phyloP scores from a whole-genome alignment of 2,797 vertebrate genomes.

The Mergus octosetaceus region DNA sequence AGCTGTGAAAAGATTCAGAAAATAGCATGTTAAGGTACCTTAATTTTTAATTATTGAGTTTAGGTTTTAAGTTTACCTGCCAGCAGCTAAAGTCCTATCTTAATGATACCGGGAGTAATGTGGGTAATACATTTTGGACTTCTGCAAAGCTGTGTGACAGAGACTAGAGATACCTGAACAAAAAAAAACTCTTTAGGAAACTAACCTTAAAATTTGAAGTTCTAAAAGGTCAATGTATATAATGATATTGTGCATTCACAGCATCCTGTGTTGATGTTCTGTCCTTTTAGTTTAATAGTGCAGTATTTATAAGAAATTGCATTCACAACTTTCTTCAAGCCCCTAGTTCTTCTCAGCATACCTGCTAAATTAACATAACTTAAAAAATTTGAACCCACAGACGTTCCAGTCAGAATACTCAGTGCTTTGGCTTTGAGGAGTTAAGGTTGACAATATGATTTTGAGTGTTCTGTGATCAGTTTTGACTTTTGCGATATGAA shows the following conservation, averaged over 20 bases:
- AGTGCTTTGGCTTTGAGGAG: background rate
- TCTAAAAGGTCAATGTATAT: background rate
- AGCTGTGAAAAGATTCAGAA: background rate
- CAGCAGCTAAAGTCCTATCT: background rate
- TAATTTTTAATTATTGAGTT: background rate
- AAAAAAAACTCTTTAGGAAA: background rate
- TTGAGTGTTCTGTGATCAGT: background rate
- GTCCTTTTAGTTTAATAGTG: background rate
- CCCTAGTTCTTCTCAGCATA: background rate
- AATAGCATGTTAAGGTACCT: no score
- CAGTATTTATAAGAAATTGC: background rate
- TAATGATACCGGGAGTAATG: background rate
- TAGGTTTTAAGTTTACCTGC: background rate
- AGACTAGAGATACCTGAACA: background rate
- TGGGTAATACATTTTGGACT: accelerated
- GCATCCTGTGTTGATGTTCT: background rate
- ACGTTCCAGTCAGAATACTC: background rate
- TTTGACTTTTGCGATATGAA: background rate
- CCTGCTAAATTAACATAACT: background rate
- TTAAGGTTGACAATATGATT: background rate
- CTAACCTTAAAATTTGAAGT: background rate
- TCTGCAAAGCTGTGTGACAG: background rate
- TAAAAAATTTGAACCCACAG: background rate
- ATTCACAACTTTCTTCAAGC: background rate
- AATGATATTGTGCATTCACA: background rate